phyloP scores from a whole-genome alignment of 1,140 invertebrate species.

The Calosoma granatense region DNA sequence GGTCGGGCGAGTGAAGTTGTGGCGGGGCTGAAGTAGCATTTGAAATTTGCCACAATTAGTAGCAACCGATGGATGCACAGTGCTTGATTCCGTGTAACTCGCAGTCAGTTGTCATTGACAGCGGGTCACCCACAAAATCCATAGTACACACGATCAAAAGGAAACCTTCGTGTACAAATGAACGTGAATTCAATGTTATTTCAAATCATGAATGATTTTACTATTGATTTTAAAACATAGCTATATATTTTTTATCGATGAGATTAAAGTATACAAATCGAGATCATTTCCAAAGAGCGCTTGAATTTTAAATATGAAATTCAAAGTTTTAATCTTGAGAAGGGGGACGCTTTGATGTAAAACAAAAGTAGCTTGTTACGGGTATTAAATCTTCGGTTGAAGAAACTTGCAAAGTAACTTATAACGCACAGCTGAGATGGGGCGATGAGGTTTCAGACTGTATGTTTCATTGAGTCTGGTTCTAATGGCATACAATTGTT shows the following conservation, averaged over 20 bases:
- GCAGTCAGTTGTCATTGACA: too few relatives aligned
- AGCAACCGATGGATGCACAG: too few relatives aligned
- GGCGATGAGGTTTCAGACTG: neutral
- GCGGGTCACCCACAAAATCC: too few relatives aligned
- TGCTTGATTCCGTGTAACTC: too few relatives aligned
- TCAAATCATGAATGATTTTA: neutral
- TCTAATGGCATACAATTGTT: neutral
- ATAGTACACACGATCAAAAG: neutral
- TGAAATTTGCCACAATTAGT: too few relatives aligned
- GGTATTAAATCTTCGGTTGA: neutral
- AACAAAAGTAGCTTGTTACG: neutral
- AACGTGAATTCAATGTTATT: neutral
- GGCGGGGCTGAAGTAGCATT: too few relatives aligned
- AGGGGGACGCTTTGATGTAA: neutral
- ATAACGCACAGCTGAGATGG: neutral
- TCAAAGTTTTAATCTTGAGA: neutral
- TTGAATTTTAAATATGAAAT: neutral
- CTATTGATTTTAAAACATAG: neutral
- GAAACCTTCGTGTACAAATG: neutral
- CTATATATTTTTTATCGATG: neutral
- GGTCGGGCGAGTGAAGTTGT: too few relatives aligned
- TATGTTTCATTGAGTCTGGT: neutral
- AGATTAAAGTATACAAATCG: neutral
- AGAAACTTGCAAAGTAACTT: neutral
- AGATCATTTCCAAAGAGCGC: neutral